phyloP scores from a whole-genome alignment of 1,140 invertebrate species.

The Bombus pascuorum region DNA sequence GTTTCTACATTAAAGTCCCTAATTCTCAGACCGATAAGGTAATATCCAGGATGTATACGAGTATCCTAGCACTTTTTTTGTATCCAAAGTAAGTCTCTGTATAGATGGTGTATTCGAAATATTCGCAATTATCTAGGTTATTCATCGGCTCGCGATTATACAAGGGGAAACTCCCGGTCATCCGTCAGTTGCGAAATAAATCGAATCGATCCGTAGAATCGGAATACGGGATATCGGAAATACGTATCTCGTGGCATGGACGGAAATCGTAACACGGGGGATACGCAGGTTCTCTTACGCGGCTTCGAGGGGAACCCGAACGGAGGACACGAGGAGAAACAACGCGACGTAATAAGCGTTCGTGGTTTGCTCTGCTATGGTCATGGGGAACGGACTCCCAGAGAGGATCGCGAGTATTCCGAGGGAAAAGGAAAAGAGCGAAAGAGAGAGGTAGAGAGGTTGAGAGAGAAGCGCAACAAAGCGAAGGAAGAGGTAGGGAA shows the following conservation, averaged over 20 bases:
- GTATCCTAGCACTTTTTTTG: no score
- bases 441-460: background rate
- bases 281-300: constrained; percentile 7
- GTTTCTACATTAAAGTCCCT: no score
- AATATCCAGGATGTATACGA: no score
- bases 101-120: background rate
- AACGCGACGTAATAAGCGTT: constrained; percentile 44
- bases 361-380: constrained; percentile 13
- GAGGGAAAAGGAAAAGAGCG: background rate
- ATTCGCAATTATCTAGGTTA: background rate
- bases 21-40: no score
- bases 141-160: background rate
- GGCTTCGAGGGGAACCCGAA: background rate
- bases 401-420: background rate
- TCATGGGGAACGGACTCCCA: background rate
- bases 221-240: background rate
- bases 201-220: background rate
- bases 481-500: constrained; percentile 19
- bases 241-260: background rate
- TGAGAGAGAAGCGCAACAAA: constrained; percentile 17
- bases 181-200: background rate
- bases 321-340: constrained; percentile 6
- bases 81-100: background rate
- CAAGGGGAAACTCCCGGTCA: background rate
- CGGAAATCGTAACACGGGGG: background rate